These are phyloP conservation scores for Scolanthus callimorphus DNA, from an alignment of 92 coral and sea anemone species.

Conservation along the genomic window DNA sequence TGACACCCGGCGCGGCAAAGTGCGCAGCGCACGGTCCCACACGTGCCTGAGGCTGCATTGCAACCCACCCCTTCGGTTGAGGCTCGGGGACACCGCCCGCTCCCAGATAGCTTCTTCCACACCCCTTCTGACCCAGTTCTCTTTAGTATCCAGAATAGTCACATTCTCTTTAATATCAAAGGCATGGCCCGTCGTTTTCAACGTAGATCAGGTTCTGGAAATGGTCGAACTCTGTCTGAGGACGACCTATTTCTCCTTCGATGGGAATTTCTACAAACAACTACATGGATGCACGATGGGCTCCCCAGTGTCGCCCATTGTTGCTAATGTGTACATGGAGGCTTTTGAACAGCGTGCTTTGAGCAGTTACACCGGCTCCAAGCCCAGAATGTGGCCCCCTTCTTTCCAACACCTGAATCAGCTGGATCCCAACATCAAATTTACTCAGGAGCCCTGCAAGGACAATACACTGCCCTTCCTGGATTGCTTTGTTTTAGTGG, in stretches of 20 bases:
- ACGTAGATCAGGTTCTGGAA: background rate
- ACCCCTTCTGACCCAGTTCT: too few species aligned
- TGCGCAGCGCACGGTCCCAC: too few species aligned
- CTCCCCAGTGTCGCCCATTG: constrained; percentile 7
- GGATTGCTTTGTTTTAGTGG: constrained; percentile 3
- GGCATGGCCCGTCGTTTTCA: too few species aligned
- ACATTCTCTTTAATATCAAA: too few species aligned
- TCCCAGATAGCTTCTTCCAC: too few species aligned
- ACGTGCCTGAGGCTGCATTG: too few species aligned
- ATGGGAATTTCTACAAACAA: constrained; percentile 6
- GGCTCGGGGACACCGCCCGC: too few species aligned
- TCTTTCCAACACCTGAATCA: constrained; percentile 2
- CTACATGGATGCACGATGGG: constrained; percentile 13
- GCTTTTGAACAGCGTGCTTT: background rate
- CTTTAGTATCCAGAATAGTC: too few species aligned
- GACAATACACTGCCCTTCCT: constrained; percentile 1
- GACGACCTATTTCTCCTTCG: constrained; percentile 3
- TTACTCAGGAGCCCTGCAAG: constrained; percentile 2
- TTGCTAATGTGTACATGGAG: constrained; percentile 7
- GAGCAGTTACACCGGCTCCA: background rate
- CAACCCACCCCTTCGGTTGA: too few species aligned
- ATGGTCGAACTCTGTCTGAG: constrained; percentile 1
- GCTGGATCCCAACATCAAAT: constrained; percentile 8
- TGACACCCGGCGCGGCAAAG: too few species aligned
- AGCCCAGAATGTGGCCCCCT: constrained; percentile 2